Base-by-base conservation (phyloP, 2,113 vertebrate genomes). In the Cryptoleucopteryx plumbea region DNA sequence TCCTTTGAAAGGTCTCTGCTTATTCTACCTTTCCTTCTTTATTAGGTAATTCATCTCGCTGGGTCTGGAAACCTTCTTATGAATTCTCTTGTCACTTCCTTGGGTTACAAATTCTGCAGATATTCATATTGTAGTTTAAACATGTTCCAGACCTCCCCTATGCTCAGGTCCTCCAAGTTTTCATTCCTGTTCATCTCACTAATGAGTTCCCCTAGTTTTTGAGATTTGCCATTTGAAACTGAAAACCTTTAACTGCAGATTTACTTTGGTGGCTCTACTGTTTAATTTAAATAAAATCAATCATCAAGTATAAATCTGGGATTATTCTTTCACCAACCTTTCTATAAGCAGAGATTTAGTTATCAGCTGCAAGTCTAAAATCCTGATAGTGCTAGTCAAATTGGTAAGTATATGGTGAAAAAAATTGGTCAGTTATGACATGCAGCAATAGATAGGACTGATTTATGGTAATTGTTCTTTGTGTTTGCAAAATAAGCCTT, bases 61-160 rank as follows among this genome's bases (percentile, higher is more conserved):
- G 90, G 78, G 38, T 93, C 94, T 97, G 96, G 96, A 95, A 96
- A 83, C 74, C 85, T 95, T 97, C 92, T 96, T 82, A 45, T 4
- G 74, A 88, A 93, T 95, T 93, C 92, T 96, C 58, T 77, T 91
- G 92, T 95, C 96, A 86, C 90, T 92, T 94, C 58, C 71, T 96
- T 90, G 67, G 66, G 87, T 95, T 96, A 86, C 87, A 82, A 72
- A 80, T 94, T 88, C 82, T 80, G 92, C 48, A 92, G 84, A 85
- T 94, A 90, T 13, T 85, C 71, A 65, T 82, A 75, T 16, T 94
- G 62, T 56, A 93, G 56, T 87, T 93, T 80, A 95, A 95, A 96
- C 93, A 62, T 86, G 62, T 95, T 96, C 85, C 93, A 96, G 92
- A 96, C 93, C 85, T 95, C 82, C 87, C 71, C 70, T 91, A 53